Base-by-base conservation (phyloP, 2,113 vertebrate genomes). In the Mesocricetus auratus region DNA sequence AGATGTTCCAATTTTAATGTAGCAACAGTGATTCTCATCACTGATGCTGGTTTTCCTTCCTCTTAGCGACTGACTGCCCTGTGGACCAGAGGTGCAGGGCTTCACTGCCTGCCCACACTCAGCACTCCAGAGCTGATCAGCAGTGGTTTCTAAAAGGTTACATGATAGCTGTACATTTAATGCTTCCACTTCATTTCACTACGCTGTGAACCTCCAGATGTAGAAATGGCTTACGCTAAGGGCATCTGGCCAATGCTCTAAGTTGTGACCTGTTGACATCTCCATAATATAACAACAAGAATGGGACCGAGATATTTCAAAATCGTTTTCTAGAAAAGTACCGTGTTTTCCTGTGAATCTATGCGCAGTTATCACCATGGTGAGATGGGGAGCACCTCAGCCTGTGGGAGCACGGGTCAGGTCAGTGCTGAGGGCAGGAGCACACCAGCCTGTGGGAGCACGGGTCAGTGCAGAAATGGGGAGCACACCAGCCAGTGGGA, bases 281-380 rank as follows among this genome's bases (percentile, higher is more conserved):
- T 87, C 82, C 83, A 22, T 60, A 89, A 45, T 39, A 68, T 15
- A 90, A 10, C 29, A 10, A 62, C 78, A 71, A 50, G 86, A 89
- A 86, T 96, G 50, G 68, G n/a, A 64, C 92, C 85, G 71, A 53
- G 81, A 15, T 12, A 0, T 71, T 93, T 96, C 60, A 89, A 56
- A 81, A 88, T n/a, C 53, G 5, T 60, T 90, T 86, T 45, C 90
- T 92, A 71, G 69, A 71, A 92, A 86, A 86, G 47, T 71, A 68
- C 53, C 73, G n/a, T 36, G 11, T 60, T 93, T 87, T 31, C 21
- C 69, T 68, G 45, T 79, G 92, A 90, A 68, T 82, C 2, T 17
- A 45, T 71, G 56, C 47, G 73, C 79, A 10, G 17, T 89, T 66
- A 71, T 66, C 3, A 26, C 82, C 33, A 17, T 7, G 24, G 16